phyloP scores from a whole-genome alignment of 2,113 vertebrate species.

The Oreochromis spilurus region DNA sequence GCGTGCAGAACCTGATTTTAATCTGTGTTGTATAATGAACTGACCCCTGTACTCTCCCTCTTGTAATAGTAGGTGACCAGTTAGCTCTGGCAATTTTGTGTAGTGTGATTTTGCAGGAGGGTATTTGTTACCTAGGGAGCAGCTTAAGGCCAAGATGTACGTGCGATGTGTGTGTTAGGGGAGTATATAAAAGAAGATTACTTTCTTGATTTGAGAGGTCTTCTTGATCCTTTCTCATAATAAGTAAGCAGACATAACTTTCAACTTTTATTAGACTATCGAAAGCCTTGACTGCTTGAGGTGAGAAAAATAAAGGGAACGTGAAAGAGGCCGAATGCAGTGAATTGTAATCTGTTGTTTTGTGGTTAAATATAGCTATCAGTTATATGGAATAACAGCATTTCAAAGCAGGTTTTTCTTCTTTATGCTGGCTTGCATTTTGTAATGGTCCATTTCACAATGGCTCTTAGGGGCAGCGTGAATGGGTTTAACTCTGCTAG shows the following conservation, averaged over 20 bases:
- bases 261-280: not conserved
- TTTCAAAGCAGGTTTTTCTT: not conserved
- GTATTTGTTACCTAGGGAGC: not conserved
- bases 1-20: conserved; percentile 27
- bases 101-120: not conserved
- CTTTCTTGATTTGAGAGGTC: not conserved
- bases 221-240: not conserved
- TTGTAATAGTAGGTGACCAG: not conserved
- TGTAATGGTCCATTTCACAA: conserved; percentile 1
- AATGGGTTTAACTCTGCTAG: not conserved
- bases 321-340: not conserved
- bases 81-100: not conserved
- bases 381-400: not conserved
- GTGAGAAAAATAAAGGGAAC: not conserved
- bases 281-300: not conserved
- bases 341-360: not conserved
- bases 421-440: conserved; percentile 20
- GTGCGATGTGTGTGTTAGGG: not conserved
- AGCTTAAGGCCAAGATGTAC: not conserved
- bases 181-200: not conserved
- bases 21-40: conserved; percentile 59
- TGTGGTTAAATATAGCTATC: not conserved
- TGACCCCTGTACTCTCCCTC: not conserved
- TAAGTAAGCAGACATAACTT: not conserved
- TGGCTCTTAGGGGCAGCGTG: not conserved